These are phyloP conservation scores for Aramus guarauna DNA, from an alignment of 2,113 vertebrate genomes.

Conservation along the genomic window DNA sequence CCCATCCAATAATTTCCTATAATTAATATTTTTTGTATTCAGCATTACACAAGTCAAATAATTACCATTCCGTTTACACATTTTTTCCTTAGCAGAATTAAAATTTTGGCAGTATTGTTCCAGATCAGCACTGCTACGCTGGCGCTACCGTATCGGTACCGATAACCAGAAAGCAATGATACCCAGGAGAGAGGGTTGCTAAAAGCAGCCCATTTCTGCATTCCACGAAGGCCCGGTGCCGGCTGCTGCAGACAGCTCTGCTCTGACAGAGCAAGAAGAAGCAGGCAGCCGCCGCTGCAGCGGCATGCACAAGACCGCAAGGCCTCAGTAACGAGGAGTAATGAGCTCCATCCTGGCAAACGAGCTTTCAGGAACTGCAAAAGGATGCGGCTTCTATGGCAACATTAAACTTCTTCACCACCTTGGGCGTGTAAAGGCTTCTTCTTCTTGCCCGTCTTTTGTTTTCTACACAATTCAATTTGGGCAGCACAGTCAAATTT, in stretches of 20 bases:
- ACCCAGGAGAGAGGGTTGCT: background rate
- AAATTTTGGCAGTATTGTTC: background rate
- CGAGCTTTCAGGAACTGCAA: background rate
- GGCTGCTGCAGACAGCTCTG: background rate
- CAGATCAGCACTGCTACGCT: background rate
- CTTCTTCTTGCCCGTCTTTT: background rate
- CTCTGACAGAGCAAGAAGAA: background rate
- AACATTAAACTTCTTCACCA: background rate
- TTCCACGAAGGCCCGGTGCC: background rate
- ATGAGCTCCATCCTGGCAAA: background rate
- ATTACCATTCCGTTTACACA: background rate
- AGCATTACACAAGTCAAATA: background rate
- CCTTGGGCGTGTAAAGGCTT: accelerated
- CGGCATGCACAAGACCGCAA: accelerated
- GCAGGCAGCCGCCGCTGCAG: background rate
- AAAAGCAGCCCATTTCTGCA: background rate
- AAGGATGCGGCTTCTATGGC: background rate
- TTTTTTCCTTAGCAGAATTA: background rate
- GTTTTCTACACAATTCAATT: background rate
- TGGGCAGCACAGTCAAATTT: background rate
- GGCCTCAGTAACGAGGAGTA: background rate
- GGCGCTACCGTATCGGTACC: background rate
- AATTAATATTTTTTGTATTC: background rate
- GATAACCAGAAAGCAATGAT: background rate
- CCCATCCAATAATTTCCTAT: background rate